Evolutionary conservation across 2,113 vertebrate species (phyloP).

Genomic region (Bothrops jararaca): DNA sequence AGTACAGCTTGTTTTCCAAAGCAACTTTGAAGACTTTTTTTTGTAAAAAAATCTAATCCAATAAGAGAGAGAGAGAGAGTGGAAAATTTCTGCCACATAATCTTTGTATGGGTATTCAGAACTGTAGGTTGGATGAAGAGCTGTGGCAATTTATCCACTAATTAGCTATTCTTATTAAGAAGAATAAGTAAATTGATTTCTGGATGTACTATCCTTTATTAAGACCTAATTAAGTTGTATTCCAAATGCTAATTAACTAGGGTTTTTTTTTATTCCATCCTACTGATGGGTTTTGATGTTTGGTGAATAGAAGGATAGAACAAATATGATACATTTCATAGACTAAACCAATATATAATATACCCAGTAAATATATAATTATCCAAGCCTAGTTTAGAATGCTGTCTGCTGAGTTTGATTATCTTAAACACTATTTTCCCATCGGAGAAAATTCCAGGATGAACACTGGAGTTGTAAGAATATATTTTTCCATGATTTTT

Average conservation of each 20-base stretch:
- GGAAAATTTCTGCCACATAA: slow-evolving; percentile 65
- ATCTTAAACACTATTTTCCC: slow-evolving; percentile 22
- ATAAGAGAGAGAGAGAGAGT: slow-evolving; percentile 41
- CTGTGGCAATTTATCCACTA: slow-evolving; percentile 80
- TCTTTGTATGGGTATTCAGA: slow-evolving; percentile 68
- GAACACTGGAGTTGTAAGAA: slow-evolving; percentile 38
- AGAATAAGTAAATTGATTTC: slow-evolving; percentile 82
- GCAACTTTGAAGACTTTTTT: slow-evolving; percentile 37
- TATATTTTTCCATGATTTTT: neutral
- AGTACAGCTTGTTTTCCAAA: slow-evolving; percentile 43
- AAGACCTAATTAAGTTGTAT: slow-evolving; percentile 84
- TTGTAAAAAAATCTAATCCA: slow-evolving; percentile 57
- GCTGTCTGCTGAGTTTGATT: slow-evolving; percentile 54
- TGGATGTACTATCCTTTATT: slow-evolving; percentile 81
- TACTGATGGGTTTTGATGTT: slow-evolving; percentile 79
- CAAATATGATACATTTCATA: slow-evolving; percentile 73
- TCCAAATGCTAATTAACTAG: slow-evolving; percentile 85
- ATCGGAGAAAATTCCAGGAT: neutral
- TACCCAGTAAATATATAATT: slow-evolving; percentile 70
- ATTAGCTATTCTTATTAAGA: slow-evolving; percentile 84
- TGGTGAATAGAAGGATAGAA: slow-evolving; percentile 74
- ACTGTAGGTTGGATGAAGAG: slow-evolving; percentile 74
- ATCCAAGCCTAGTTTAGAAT: slow-evolving; percentile 67
- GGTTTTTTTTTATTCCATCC: slow-evolving; percentile 77
- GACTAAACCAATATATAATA: slow-evolving; percentile 64